These are phyloP conservation scores for Crocodylus rhombifer DNA, from an alignment of 2,797 vertebrate genomes.

Conservation along the genomic window DNA sequence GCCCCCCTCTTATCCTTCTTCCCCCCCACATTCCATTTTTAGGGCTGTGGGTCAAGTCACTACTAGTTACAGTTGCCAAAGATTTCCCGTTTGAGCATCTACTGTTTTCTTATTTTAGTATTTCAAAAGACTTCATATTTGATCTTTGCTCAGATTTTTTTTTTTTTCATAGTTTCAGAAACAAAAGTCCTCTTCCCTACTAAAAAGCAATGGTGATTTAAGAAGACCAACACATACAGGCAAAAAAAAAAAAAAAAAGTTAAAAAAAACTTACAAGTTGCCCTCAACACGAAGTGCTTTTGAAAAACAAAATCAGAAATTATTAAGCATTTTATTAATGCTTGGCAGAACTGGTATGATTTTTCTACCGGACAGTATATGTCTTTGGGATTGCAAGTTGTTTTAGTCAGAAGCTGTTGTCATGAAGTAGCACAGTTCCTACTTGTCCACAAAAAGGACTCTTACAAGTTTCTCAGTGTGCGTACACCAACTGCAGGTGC, in stretches of 20 bases:
- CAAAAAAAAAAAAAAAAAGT: fast-evolving
- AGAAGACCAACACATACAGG: background rate
- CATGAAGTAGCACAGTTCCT: background rate
- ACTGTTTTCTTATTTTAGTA: fast-evolving
- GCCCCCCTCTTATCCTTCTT: background rate
- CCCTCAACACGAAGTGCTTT: background rate
- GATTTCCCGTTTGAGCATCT: background rate
- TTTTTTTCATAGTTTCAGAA: background rate
- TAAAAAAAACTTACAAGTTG: background rate
- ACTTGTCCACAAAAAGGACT: background rate
- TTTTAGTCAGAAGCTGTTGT: background rate
- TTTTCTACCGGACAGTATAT: background rate
- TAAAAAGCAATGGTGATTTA: background rate
- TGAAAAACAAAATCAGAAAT: background rate
- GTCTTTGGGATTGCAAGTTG: background rate
- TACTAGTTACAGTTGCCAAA: background rate
- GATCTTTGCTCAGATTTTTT: background rate
- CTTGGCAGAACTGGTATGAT: background rate
- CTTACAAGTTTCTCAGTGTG: too few species aligned
- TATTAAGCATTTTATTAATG: background rate
- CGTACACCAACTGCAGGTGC: too few species aligned
- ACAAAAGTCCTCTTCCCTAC: background rate
- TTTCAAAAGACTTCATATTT: background rate
- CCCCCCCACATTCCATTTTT: background rate
- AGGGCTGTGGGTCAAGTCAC: background rate